Base-by-base conservation (phyloP, 1,140 invertebrate genomes). In the Colletes gigas region DNA sequence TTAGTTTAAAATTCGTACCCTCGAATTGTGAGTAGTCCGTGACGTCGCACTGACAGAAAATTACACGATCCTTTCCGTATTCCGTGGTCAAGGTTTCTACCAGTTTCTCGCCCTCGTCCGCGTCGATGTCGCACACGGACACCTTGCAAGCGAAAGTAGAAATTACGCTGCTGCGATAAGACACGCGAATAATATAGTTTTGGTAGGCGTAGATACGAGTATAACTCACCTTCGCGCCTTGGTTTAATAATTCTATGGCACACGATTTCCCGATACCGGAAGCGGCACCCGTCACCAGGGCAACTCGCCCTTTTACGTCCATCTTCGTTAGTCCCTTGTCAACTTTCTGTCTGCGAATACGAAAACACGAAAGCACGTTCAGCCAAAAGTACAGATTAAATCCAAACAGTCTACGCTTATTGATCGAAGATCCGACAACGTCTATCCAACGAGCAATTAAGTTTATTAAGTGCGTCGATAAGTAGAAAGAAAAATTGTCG, bases 21-120 rank as follows among this genome's bases (percentile, higher is more conserved):
- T 96, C 96, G 88, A 96, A 96, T 86, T 96, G 96, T n/a, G 95
- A 94, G 90, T 96, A 96, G 90, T 96, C 96, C 0, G 96, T 96
- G 57, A 96, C 96, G 85, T 96, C 96, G 88, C 95, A 96, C 39
- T 84, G 89, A 83, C 95, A 96, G 89, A 96, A 96, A 72, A 96
- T 92, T 4, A 96, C 95, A 78, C 94, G 94, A 86, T 95, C 95
- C 83, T 95, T 94, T 41, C 95, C 95, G 88, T 95, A 95, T 86
- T 95, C 94, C 30, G 92, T 93, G 39, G 94, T 93, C 9, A 96
- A 90, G 68, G 94, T 94, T 54, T 96, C 95, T 10, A 94, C 93
- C 15, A 96, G 89, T 85, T 96, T 94, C 81, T 96, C 96, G 19
- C 96, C 96, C 39, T 94, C 94, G 75, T 96, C 95, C 57, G 94